Conservation (phyloP, 2,888 invertebrate genomes). For the Allacma fusca region DNA sequence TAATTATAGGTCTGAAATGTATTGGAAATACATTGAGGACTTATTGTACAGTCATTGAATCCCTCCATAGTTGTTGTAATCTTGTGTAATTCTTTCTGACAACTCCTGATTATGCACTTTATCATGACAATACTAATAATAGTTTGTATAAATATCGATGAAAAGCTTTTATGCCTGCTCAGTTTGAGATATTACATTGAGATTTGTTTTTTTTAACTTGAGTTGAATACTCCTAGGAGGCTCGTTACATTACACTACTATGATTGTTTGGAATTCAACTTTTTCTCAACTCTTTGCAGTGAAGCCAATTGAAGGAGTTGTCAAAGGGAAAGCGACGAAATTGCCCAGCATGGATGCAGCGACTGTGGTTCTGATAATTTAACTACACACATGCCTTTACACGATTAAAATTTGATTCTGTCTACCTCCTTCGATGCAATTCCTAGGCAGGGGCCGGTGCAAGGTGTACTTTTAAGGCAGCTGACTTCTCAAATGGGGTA, state of each 20-base stretch:
- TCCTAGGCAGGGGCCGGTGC: background rate
- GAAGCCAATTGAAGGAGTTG: background rate
- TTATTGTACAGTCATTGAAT: background rate
- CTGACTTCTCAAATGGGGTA: no score
- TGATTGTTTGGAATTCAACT: background rate
- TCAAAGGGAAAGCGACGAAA: constrained; percentile 27
- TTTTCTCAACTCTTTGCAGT: background rate
- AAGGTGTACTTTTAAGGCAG: background rate
- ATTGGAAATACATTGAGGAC: background rate
- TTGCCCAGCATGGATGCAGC: background rate
- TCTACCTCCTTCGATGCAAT: background rate
- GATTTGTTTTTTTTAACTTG: no score
- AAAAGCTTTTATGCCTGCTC: background rate
- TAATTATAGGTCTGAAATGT: background rate
- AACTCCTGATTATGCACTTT: constrained; percentile 20
- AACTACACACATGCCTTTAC: constrained; percentile 5
- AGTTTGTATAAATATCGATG: background rate
- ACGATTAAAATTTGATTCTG: constrained; percentile 1
- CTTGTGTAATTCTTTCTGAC: constrained; percentile 30
- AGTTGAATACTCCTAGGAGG: no score
- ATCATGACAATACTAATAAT: constrained; percentile 4
- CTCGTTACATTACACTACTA: no score
- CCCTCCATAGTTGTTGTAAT: background rate
- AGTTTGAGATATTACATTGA: background rate
- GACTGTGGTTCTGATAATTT: constrained; percentile 12